Base-by-base conservation (phyloP, 2,888 invertebrate genomes). In the Acronicta psi region DNA sequence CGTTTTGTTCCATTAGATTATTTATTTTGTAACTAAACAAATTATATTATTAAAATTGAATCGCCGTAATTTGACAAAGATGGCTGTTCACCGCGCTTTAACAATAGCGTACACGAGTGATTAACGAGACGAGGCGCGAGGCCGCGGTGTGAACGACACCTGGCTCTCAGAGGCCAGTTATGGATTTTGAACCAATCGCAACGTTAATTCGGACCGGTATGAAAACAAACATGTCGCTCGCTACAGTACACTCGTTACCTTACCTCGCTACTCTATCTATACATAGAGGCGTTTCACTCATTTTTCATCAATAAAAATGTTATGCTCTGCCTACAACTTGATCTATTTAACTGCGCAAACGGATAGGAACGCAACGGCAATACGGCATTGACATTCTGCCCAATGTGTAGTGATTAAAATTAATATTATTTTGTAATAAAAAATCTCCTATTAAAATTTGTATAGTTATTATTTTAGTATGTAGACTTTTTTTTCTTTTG, bases 131-230 rank as follows among this genome's bases (percentile, higher is more conserved):
- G 92, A 92, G 92, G 91, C 93, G 93, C 93, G 93, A 92, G 92
- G 94, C 93, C 94, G 93, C 94, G 93, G 94, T 94, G 94, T 94
- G 94, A 94, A 94, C 94, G 94, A 94, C 94, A 94, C 94, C 94
- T 94, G 94, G 93, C 92, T 91, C 90, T 88, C 87, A 85, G 93
- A 92, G 93, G 93, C 93, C 93, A 93, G 93, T 93, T 93, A 93
- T 93, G 93, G 93, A 93, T 94, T 93, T 93, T 93, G 88, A 93
- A 92, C 93, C 93, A 93, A 93, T 94, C 90, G 93, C 93, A 87
- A 92, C 91, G 93, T 92, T 93, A 92, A 93, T 93, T 92, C 90
- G 88, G 92, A 93, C 93, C 93, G 92, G 92, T 93, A 93, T 90
- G 90, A 92, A 93, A 92, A 92, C 92, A 93, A 93, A 93, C 91